These are phyloP conservation scores for Ectemnius cavifrons DNA, from an alignment of 2,888 invertebrate species.

Conservation along the genomic window DNA sequence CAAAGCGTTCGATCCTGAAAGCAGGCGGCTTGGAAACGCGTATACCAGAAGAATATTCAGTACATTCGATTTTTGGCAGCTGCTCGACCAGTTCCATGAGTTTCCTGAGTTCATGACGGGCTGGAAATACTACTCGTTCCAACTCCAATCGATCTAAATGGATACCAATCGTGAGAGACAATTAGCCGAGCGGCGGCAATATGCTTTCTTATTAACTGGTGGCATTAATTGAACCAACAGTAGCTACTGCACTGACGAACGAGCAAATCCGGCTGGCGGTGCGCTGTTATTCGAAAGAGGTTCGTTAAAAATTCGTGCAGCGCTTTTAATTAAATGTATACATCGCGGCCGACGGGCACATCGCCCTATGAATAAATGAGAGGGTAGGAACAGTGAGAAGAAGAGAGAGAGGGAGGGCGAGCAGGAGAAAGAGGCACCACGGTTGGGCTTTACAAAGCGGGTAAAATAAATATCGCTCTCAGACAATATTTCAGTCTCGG, in stretches of 20 bases:
- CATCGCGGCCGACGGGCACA: neutral
- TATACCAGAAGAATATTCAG: no score
- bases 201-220: neutral
- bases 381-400: neutral
- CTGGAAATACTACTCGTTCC: no score
- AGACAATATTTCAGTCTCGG: neutral
- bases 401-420: neutral
- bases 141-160: no score
- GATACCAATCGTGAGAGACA: neutral
- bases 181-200: neutral
- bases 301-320: slow-evolving; percentile 13
- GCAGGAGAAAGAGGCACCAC: no score
- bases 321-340: neutral
- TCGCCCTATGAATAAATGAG: no score
- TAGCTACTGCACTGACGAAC: neutral
- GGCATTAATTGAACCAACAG: neutral
- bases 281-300: neutral
- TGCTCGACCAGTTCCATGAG: no score
- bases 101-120: no score
- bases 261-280: neutral
- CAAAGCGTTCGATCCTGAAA: no score
- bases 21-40: no score
- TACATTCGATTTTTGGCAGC: no score
- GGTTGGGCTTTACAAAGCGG: no score
- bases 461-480: slow-evolving; percentile 21